phyloP scores from a whole-genome alignment of 2,797 vertebrate genomes.

The Otus scops region DNA sequence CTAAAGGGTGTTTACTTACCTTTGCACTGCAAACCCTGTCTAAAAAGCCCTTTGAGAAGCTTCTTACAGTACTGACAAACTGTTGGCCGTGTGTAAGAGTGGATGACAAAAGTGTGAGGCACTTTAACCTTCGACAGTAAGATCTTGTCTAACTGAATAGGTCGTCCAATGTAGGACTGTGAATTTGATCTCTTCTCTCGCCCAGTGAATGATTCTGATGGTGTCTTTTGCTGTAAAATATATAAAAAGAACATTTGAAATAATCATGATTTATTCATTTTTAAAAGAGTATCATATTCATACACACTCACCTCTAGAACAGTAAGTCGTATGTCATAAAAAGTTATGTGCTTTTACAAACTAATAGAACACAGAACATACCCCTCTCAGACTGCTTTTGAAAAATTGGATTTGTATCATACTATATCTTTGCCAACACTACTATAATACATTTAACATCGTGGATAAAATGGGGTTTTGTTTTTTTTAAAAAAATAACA shows the following conservation, averaged over 20 bases:
- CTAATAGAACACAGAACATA: neutral
- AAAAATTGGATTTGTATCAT: neutral
- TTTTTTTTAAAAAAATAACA: neutral
- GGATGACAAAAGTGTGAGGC: constrained; percentile 95
- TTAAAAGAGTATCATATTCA: neutral
- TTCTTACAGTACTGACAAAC: constrained; percentile 98
- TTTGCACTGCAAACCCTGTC: constrained; percentile 95
- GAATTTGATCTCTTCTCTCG: constrained; percentile 91
- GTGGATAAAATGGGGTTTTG: neutral
- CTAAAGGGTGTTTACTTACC: constrained; percentile 71
- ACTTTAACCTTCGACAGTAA: constrained; percentile 95
- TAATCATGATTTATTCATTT: neutral
- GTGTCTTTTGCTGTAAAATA: constrained; percentile 85
- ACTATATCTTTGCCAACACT: neutral
- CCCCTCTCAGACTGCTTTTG: neutral
- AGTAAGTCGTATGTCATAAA: neutral
- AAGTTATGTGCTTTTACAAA: neutral
- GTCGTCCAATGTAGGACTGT: constrained; percentile 90
- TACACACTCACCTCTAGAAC: neutral
- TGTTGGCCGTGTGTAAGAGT: constrained; percentile 94
- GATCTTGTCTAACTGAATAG: constrained; percentile 94
- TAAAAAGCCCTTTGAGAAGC: constrained; percentile 94
- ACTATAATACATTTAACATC: neutral
- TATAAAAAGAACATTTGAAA: neutral
- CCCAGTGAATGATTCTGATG: constrained; percentile 85